Conservation (phyloP, 2,797 vertebrate genomes). For the Sebastes iracundus region DNA sequence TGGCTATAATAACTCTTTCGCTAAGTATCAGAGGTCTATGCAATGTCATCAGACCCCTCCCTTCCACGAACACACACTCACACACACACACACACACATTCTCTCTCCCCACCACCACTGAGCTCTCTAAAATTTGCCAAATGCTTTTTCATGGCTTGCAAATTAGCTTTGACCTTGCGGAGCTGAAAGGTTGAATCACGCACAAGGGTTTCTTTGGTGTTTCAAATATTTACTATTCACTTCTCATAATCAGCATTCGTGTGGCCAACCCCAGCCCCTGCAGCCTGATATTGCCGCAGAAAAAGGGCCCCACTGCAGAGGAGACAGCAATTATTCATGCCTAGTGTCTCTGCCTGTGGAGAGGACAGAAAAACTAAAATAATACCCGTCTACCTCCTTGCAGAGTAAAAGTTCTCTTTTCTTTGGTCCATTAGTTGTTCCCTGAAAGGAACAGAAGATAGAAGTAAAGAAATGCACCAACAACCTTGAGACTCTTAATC, state of each 20-base stretch:
- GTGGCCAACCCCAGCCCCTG: constrained; percentile 59
- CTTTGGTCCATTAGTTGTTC: constrained; percentile 52
- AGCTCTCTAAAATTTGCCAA: constrained; percentile 73
- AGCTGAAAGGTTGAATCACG: constrained; percentile 77
- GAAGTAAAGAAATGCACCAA: constrained; percentile 45
- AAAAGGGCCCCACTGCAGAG: constrained; percentile 61
- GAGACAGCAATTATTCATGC: constrained; percentile 80
- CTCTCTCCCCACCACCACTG: constrained; percentile 7
- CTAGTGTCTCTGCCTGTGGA: constrained; percentile 68
- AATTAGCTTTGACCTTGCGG: constrained; percentile 83
- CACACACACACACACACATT: background rate
- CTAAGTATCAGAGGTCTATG: constrained; percentile 77
- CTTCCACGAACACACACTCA: background rate
- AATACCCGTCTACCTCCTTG: constrained; percentile 34
- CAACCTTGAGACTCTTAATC: constrained; percentile 40
- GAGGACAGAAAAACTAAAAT: constrained; percentile 60
- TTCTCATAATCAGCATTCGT: constrained; percentile 76
- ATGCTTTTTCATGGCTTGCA: constrained; percentile 78
- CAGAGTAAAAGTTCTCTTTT: constrained; percentile 46
- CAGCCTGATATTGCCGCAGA: constrained; percentile 52
- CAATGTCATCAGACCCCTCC: constrained; percentile 72
- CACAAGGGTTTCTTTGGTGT: constrained; percentile 71
- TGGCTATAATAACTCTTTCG: constrained; percentile 81
- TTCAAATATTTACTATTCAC: constrained; percentile 83
- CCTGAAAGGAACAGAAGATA: constrained; percentile 21